Evolutionary conservation across 1,140 invertebrate genomes (phyloP), one percentile per base, ranked within the genome.

Genomic region (Drosophila ohnishii): DNA sequence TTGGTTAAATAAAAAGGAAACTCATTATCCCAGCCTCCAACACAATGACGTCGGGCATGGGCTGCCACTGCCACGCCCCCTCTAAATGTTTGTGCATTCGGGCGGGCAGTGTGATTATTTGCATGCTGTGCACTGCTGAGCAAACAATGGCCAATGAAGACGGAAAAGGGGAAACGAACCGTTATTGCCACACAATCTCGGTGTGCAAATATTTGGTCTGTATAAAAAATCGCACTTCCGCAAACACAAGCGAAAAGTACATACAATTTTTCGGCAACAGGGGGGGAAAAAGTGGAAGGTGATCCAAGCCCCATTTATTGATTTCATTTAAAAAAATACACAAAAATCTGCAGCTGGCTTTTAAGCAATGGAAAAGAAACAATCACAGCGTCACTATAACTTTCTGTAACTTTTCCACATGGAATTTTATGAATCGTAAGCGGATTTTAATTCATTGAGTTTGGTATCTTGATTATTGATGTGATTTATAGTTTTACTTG

Each of bases 141-240:
- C 70, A 73, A 73, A 73, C 67, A 74, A 58, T 53, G 50, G 47
- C 16, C 39, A 37, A 61, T 39, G 50, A 37, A 55, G 35, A 51
- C 19, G 44, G 37, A 34, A 30, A 56, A 34, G 28, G 64, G 42
- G 51, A 48, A 75, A 57, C 60, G 59, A 57, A 74, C 44, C 59
- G 57, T 76, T 76, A 76, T 78, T 77, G 65, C 78, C 76, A 86
- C 70, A 82, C 82, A 86, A 86, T 87, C 65, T 76, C 78, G 56
- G 25, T 75, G 66, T 32, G 66, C 79, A 82, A 86, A 86, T 82
- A 87, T 86, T 86, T 82, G 66, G 39, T 57, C 42, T 76, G 71
- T 32, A 80, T 64, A 70, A 75, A 80, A 76, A 80, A 80, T 72
- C 35, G 32, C 56, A 50, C 69, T 64, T 47, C 25, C 25, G 64